These are phyloP conservation scores for Sipha maydis DNA, from an alignment of 2,888 invertebrate genomes.

Conservation along the genomic window DNA sequence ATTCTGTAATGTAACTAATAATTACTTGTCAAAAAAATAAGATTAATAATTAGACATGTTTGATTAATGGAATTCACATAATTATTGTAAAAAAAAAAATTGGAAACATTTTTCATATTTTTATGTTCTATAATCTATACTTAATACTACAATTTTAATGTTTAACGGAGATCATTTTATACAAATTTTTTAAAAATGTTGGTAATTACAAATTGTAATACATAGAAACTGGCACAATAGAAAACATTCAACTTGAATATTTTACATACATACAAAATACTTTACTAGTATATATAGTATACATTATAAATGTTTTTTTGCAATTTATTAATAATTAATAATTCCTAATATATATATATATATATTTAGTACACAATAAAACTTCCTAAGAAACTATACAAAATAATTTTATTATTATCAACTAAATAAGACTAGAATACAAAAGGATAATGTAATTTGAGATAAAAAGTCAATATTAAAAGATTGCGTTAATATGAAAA, in stretches of 20 bases:
- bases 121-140: slow-evolving; percentile 31
- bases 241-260: slow-evolving; percentile 4
- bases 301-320: slow-evolving; percentile 1
- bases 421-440: slow-evolving; percentile 61
- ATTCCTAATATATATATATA: background rate
- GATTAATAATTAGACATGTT: slow-evolving; percentile 1
- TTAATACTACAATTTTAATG: slow-evolving; percentile 40
- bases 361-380: slow-evolving; percentile 39
- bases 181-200: slow-evolving; percentile 39
- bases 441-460: slow-evolving; percentile 58
- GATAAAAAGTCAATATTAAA: slow-evolving; percentile 51
- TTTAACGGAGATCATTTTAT: slow-evolving; percentile 55
- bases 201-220: slow-evolving; percentile 13
- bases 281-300: slow-evolving; percentile 33
- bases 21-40: background rate
- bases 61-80: slow-evolving; percentile 30
- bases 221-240: slow-evolving; percentile 46
- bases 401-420: slow-evolving; percentile 45
- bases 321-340: slow-evolving; percentile 55
- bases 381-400: slow-evolving; percentile 52
- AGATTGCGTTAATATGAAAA: slow-evolving; percentile 20
- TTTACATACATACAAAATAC: slow-evolving; percentile 31
- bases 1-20: slow-evolving; percentile 18
- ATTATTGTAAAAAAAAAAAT: background rate
- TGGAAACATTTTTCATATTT: slow-evolving; percentile 27